These are phyloP conservation scores for Catharus bicknelli DNA, from an alignment of 2,113 vertebrate species.

Conservation along the genomic window DNA sequence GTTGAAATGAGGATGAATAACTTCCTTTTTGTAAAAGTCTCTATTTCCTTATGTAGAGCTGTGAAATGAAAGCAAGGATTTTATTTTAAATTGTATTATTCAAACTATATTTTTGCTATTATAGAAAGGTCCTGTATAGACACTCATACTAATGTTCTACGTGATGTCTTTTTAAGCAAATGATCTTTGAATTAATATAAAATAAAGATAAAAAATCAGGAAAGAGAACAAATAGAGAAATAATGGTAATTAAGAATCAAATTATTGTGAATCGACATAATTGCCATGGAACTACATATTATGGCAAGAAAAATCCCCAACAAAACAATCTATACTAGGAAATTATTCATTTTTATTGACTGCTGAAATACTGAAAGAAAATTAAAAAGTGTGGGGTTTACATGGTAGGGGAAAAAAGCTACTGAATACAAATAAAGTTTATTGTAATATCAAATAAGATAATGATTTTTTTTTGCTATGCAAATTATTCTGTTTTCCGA, in stretches of 20 bases:
- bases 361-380: background rate
- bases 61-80: background rate
- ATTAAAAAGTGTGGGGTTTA: rapidly evolving
- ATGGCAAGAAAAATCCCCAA: background rate
- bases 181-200: background rate
- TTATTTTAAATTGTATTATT: background rate
- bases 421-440: background rate
- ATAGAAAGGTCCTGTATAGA: background rate
- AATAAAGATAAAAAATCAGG: background rate
- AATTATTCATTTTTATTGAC: background rate
- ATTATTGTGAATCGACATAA: background rate
- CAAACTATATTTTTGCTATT: background rate
- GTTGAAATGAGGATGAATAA: slow-evolving; percentile 91
- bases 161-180: background rate
- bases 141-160: background rate
- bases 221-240: background rate
- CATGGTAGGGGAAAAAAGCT: background rate
- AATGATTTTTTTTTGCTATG: background rate
- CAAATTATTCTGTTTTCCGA: background rate
- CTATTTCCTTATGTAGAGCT: slow-evolving; percentile 80
- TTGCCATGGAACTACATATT: background rate
- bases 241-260: background rate
- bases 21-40: slow-evolving; percentile 78
- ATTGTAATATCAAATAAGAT: background rate
- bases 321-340: background rate